Evolutionary conservation across 2,113 vertebrate species (phyloP), one percentile per base, ranked within the genome.

Genomic region (Helogale parvula): DNA sequence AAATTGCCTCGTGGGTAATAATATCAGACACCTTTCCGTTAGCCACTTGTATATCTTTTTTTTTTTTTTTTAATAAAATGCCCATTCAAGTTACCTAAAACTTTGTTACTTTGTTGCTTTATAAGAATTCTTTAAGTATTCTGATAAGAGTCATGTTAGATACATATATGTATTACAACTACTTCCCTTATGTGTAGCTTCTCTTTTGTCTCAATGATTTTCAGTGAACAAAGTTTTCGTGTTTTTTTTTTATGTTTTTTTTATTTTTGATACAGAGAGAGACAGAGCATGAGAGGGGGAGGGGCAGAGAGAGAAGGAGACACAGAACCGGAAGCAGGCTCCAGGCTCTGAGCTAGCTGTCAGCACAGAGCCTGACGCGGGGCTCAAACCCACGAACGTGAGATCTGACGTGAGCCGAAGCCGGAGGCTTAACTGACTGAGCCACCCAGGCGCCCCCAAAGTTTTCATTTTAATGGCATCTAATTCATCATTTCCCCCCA

Each of bases 391-490:
- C n/a, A n/a, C n/a, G n/a, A n/a, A n/a, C n/a, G n/a, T n/a, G n/a
- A n/a, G n/a, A n/a, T n/a, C n/a, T n/a, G n/a, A n/a, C n/a, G n/a
- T n/a, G n/a, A n/a, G n/a, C n/a, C n/a, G n/a, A n/a, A n/a, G n/a
- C n/a, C n/a, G n/a, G n/a, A n/a, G n/a, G n/a, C n/a, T n/a, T n/a
- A n/a, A n/a, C n/a, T n/a, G n/a, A n/a, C n/a, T n/a, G n/a, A n/a
- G n/a, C n/a, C n/a, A n/a, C n/a, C n/a, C n/a, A n/a, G n/a, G n/a
- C n/a, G n/a, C n/a, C n/a, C n/a, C n/a, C 23, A 84, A 25, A 87
- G 74, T 81, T 94, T 85, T 65, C 25, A 50, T 72, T 94, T 96
- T 79, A 79, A 71, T 93, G 45, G 29, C 35, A 33, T 94, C 65
- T 81, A 17, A 94, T 63, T 71, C 31, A 69, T 80, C 21, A 74